These are phyloP conservation scores for Onychostruthus taczanowskii DNA, from an alignment of 2,113 vertebrate species.

Conservation along the genomic window DNA sequence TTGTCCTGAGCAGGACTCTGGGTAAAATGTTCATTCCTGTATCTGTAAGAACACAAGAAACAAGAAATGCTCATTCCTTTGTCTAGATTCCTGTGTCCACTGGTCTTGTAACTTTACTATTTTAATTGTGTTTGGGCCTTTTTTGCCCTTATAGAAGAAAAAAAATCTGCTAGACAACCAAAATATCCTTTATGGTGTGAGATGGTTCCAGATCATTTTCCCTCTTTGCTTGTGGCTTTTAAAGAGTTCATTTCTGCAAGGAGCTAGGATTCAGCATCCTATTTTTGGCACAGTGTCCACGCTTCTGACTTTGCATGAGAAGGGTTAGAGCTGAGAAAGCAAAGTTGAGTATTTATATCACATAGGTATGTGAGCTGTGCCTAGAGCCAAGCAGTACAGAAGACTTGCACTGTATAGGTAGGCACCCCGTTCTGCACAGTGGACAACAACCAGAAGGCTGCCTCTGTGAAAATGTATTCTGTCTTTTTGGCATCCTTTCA, in stretches of 20 bases:
- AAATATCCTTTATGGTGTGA: background rate
- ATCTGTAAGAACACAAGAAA: background rate
- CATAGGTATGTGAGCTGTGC: background rate
- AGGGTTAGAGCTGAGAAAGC: slow-evolving; percentile 15
- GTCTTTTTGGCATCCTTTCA: background rate
- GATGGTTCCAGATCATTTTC: background rate
- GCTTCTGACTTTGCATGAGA: background rate
- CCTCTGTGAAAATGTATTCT: fast-evolving
- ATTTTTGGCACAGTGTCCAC: background rate
- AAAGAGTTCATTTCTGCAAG: background rate
- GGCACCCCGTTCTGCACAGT: background rate
- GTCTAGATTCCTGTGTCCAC: too few species aligned
- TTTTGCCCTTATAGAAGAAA: background rate
- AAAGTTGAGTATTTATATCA: slow-evolving; percentile 2
- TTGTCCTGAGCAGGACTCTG: background rate
- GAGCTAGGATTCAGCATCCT: background rate
- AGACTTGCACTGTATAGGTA: background rate
- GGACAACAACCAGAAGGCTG: background rate
- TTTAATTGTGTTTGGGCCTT: background rate
- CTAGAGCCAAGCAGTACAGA: background rate
- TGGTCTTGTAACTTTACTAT: background rate
- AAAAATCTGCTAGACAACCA: background rate
- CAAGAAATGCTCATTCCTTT: too few species aligned
- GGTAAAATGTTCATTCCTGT: background rate
- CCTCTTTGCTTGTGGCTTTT: background rate